Base-by-base conservation (phyloP, 2,888 invertebrate genomes). In the Athalia cordata region DNA sequence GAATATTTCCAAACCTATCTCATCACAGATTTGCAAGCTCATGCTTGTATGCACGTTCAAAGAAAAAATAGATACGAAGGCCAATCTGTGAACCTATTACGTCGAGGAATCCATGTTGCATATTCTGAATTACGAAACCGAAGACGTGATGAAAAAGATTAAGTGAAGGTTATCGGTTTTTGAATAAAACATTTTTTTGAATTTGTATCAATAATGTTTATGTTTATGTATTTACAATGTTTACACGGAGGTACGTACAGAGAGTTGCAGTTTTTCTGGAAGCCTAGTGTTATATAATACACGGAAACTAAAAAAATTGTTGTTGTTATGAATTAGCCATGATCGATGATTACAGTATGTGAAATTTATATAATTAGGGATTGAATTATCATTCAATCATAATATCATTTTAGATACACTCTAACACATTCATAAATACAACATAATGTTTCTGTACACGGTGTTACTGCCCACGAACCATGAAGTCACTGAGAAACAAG, bases 201-300 rank as follows among this genome's bases (percentile, higher is more conserved):
- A 57, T 84, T 79, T 86, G 79, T 83, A 83, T 84, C 85, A 83
- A 84, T 83, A 80, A 79, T 79, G 79, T 85, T 85, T 87, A 79
- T 79, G 79, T 85, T 85, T 87, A 86, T 87, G 82, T 87, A 29
- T 29, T 29, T 29, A 87, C 87, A 87, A 83, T 78, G 85, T 86
- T 86, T 87, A 87, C 86, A 87, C 79, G 83, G 80, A 81, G 80
- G 79, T 83, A 29, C 29, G 29, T 29, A 81, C 81, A 85, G 82
- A 84, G 81, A 81, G 77, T 70, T 82, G 79, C 43, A 66, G 72
- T 45, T 47, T 78, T 67, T 76, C 76, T 66, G 78, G 82, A 85
- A 83, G 85, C 85, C 85, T 83, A 81, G 81, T 70, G 64, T 78
- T 80, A 77, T 77, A 75, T 61, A 52, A 78, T 81, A 82, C 59